Evolutionary conservation across 1,140 invertebrate genomes (phyloP).

Genomic region (Bombus fervidus): DNA sequence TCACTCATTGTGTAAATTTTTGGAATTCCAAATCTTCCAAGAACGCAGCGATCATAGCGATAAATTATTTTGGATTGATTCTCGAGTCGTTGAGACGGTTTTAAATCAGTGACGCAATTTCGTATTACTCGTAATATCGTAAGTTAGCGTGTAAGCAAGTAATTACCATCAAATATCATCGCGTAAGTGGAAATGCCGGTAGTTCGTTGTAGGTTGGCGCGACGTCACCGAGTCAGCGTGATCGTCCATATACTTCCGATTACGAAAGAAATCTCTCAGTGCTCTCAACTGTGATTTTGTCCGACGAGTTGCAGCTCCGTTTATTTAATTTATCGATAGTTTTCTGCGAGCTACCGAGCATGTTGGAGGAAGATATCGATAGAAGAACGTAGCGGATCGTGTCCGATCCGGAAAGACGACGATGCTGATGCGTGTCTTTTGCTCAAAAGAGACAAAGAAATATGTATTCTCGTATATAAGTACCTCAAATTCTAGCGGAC

Average conservation of each 20-base stretch:
- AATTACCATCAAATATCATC: slow-evolving; percentile 28
- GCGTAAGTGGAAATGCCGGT: not conserved
- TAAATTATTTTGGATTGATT: not conserved
- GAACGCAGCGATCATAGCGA: no score
- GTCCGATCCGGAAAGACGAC: slow-evolving; percentile 20
- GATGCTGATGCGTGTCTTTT: slow-evolving; percentile 28
- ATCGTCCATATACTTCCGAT: not conserved
- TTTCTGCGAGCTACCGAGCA: not conserved
- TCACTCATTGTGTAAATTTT: no score
- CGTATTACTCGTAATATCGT: slow-evolving; percentile 33
- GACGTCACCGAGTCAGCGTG: not conserved
- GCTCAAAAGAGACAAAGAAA: slow-evolving; percentile 36
- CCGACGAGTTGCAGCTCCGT: slow-evolving; percentile 14
- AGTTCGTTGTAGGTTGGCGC: not conserved
- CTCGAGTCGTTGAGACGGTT: slow-evolving; percentile 14
- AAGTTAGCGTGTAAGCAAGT: slow-evolving; percentile 27
- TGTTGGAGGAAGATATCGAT: not conserved
- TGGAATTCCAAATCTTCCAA: no score
- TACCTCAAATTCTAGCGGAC: slow-evolving; percentile 22
- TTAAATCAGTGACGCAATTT: slow-evolving; percentile 35
- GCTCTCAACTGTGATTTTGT: slow-evolving; percentile 49
- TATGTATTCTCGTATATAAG: slow-evolving; percentile 15
- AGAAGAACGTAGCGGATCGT: not conserved
- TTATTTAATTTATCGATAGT: slow-evolving; percentile 20
- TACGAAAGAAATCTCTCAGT: slow-evolving; percentile 30